Conservation (phyloP, 2,888 invertebrate species). For the Netelia inedita region DNA sequence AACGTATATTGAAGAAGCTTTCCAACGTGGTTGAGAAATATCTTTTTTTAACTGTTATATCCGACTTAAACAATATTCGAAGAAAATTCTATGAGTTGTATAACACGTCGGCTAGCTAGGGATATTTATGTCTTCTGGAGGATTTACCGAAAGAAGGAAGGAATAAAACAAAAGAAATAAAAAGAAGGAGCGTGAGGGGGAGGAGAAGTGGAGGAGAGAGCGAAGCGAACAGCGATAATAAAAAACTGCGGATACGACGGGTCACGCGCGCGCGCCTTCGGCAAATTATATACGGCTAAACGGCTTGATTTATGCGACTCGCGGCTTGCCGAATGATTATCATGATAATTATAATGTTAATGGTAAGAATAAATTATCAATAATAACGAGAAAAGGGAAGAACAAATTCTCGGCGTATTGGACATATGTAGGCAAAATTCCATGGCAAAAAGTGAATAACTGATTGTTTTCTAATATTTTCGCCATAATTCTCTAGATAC, state of each 20-base stretch:
- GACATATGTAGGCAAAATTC: background rate
- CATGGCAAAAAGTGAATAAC: too few relatives aligned
- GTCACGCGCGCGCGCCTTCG: constrained; percentile 65
- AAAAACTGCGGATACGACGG: constrained; percentile 59
- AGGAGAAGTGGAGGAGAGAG: constrained; percentile 15
- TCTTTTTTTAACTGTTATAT: too few relatives aligned
- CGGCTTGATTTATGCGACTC: constrained; percentile 82
- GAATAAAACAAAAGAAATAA: background rate
- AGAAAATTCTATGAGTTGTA: constrained; percentile 2
- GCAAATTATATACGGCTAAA: constrained; percentile 82
- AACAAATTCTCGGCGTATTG: constrained; percentile 45
- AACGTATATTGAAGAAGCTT: too few relatives aligned
- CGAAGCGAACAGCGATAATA: constrained; percentile 67
- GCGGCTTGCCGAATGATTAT: constrained; percentile 65
- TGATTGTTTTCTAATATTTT: too few relatives aligned
- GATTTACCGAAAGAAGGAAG: constrained; percentile 50
- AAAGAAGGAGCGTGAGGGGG: constrained; percentile 21
- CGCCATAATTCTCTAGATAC: too few relatives aligned
- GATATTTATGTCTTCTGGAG: constrained; percentile 80
- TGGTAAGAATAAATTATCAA: background rate
- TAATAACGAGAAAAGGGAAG: constrained; percentile 34
- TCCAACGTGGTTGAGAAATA: too few relatives aligned
- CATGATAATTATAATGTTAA: constrained; percentile 55
- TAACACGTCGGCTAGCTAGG: constrained; percentile 61
- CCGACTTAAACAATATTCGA: background rate